Evolutionary conservation across 2,888 invertebrate genomes (phyloP).

Genomic region (Eurytoma adleriae): DNA sequence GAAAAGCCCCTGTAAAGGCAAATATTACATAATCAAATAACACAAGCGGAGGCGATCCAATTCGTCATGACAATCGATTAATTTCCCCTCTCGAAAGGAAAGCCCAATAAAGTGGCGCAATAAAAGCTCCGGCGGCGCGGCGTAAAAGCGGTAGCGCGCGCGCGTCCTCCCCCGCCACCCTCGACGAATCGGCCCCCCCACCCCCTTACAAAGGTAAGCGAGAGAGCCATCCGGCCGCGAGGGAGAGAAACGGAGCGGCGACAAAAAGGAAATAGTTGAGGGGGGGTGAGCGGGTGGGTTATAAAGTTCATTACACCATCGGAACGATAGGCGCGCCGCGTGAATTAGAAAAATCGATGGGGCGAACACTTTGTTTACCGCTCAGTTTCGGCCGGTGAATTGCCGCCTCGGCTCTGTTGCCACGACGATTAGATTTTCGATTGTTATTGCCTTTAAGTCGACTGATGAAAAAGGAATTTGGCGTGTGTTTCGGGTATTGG

Average conservation of each 20-base stretch:
- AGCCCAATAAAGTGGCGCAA: slow-evolving; percentile 42
- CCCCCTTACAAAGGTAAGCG: slow-evolving; percentile 1
- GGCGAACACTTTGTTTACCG: not conserved
- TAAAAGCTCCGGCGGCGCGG: slow-evolving; percentile 32
- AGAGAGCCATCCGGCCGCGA: slow-evolving; percentile 1
- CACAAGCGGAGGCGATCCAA: slow-evolving; percentile 23
- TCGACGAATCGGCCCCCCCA: not conserved
- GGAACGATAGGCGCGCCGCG: not conserved
- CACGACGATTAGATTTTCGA: no score
- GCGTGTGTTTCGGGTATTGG: no score
- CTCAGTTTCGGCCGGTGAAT: not conserved
- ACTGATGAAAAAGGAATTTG: no score
- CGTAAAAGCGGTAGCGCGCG: slow-evolving; percentile 26
- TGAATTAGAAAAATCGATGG: slow-evolving; percentile 32
- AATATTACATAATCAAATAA: slow-evolving; percentile 28
- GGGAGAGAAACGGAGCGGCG: not conserved
- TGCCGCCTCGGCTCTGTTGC: not conserved
- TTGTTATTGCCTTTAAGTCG: no score
- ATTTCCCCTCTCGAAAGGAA: slow-evolving; percentile 28
- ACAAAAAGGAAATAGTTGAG: slow-evolving; percentile 18
- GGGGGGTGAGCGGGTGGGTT: not conserved
- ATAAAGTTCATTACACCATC: not conserved
- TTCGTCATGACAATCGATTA: slow-evolving; percentile 48
- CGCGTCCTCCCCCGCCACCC: slow-evolving; percentile 9
- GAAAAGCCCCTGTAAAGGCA: slow-evolving; percentile 9